phyloP scores from a whole-genome alignment of 2,888 invertebrate genomes.

The Oegoconia quadripuncta region DNA sequence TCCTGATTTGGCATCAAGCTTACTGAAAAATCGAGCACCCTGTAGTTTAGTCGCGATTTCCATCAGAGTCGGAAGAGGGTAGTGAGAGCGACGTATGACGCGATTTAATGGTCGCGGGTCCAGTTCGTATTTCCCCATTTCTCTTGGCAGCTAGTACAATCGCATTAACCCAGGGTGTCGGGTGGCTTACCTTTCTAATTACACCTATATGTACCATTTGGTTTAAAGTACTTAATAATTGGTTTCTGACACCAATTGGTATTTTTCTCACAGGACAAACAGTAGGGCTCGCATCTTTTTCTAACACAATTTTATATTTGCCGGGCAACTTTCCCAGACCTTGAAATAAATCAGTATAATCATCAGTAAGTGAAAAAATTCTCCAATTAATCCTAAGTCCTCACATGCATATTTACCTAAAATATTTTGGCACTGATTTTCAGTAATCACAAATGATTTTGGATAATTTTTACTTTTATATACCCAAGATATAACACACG shows the following conservation, averaged over 20 bases:
- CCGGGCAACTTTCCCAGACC: no score
- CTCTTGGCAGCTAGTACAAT: conserved; percentile 20
- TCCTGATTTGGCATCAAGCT: conserved; percentile 12
- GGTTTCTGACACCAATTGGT: conserved; percentile 12
- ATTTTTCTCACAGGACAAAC: conserved; percentile 16
- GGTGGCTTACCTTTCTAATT: no score
- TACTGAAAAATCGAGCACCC: conserved; percentile 10
- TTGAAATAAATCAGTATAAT: no score
- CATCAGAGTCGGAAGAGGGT: conserved; percentile 15
- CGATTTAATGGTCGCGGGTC: conserved; percentile 17
- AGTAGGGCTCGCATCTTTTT: conserved; percentile 6
- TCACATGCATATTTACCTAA: no score
- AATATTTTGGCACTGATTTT: no score
- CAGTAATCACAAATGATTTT: no score
- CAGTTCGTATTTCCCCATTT: conserved; percentile 11
- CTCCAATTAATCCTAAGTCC: no score
- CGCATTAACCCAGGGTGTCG: conserved; percentile 14
- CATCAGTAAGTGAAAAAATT: no score
- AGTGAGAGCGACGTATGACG: conserved; percentile 17
- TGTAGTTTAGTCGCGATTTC: conserved; percentile 8
- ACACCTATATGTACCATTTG: conserved; percentile 13
- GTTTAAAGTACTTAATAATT: conserved; percentile 8
- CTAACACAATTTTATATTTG: conserved; percentile 11
- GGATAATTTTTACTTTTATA: no score
- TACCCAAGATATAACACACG: no score